A percentile compares a stretch with the other conserved stretches of the same genome.
phyloP scores from a whole-genome alignment of 2,113 vertebrate genomes.

The Chauna torquata region DNA sequence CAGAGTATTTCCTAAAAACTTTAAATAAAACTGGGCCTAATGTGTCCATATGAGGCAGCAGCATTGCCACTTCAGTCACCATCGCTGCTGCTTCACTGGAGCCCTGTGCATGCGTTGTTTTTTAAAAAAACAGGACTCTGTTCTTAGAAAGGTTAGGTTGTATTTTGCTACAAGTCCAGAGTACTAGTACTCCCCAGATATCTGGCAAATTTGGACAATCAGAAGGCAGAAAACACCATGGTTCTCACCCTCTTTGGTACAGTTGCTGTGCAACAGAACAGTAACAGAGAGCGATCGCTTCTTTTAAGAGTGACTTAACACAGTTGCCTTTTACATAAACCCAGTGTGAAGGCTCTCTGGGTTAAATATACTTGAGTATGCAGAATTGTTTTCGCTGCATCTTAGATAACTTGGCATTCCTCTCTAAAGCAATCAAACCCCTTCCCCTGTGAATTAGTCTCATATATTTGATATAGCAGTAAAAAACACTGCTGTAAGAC shows the following conservation, averaged over 20 bases:
- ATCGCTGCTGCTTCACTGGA: background rate
- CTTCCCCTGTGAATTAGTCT: background rate
- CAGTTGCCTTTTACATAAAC: background rate
- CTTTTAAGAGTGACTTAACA: background rate
- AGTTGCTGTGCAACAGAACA: background rate
- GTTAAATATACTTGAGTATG: background rate
- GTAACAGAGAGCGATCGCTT: fast-evolving
- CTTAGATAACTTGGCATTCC: background rate
- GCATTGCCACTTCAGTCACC: background rate
- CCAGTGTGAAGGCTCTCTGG: background rate
- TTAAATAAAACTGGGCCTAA: background rate
- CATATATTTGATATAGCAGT: fast-evolving
- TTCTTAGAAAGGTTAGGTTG: background rate
- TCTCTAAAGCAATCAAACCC: background rate
- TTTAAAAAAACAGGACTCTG: background rate
- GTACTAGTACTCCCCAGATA: background rate
- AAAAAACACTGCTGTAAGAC: background rate
- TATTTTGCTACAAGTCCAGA: background rate
- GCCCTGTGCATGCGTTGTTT: background rate
- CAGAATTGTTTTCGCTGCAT: background rate
- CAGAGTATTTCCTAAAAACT: background rate
- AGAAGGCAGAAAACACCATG: background rate
- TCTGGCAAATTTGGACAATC: background rate
- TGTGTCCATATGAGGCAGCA: background rate
- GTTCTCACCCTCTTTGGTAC: background rate